These are phyloP conservation scores for Eupelmus urozonus DNA, from an alignment of 2,888 invertebrate genomes.

Conservation along the genomic window DNA sequence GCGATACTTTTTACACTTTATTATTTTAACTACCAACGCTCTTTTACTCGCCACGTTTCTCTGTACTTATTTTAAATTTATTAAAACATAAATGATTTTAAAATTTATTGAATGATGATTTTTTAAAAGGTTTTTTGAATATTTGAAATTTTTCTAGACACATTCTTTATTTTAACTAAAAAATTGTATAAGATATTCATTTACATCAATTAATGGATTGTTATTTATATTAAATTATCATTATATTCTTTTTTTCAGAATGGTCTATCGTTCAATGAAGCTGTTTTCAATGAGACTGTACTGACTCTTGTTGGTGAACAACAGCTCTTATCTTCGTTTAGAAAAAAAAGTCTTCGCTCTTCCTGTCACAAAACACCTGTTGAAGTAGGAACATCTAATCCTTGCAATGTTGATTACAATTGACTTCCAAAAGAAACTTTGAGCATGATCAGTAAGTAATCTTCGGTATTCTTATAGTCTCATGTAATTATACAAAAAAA, in stretches of 20 bases:
- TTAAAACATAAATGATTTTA: too few species aligned
- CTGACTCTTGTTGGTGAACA: slow-evolving; percentile 93
- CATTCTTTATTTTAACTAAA: not conserved
- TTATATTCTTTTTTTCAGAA: slow-evolving; percentile 76
- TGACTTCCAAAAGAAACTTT: slow-evolving; percentile 97
- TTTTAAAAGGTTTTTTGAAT: too few species aligned
- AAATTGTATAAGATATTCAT: not conserved
- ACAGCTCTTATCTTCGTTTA: slow-evolving; percentile 90
- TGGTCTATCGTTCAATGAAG: slow-evolving; percentile 86
- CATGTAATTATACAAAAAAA: not conserved
- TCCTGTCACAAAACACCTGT: slow-evolving; percentile 82
- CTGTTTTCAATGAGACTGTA: slow-evolving; percentile 98
- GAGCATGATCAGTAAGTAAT: slow-evolving; percentile 87
- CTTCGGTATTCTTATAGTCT: too few species aligned
- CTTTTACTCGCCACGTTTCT: too few species aligned
- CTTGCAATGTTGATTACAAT: slow-evolving; percentile 96
- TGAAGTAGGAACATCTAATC: slow-evolving; percentile 94
- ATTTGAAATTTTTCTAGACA: slow-evolving; percentile 5
- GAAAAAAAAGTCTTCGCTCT: slow-evolving; percentile 84
- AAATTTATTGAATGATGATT: too few species aligned
- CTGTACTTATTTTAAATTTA: too few species aligned
- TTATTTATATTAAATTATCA: slow-evolving; percentile 14
- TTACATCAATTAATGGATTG: not conserved
- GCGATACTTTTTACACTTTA: too few species aligned
- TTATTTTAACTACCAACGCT: too few species aligned